These are phyloP conservation scores for Uropetala carovei DNA, from an alignment of 2,888 invertebrate genomes.

Conservation along the genomic window DNA sequence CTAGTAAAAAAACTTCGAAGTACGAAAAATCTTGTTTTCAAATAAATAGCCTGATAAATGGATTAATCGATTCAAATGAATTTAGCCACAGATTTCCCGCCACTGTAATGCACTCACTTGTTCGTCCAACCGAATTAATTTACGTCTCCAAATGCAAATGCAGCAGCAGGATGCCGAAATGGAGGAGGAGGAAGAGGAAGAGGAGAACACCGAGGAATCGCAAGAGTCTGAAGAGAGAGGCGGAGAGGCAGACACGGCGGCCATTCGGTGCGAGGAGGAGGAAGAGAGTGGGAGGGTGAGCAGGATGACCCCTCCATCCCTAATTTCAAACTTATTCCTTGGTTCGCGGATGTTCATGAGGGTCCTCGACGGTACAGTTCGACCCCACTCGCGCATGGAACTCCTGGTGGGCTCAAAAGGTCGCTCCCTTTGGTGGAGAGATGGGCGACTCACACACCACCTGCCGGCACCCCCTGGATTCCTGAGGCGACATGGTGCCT, in stretches of 20 bases:
- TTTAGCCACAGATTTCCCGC: too few species aligned
- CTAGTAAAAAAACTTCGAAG: too few species aligned
- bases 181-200: slow-evolving; percentile 14
- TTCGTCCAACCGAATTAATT: too few species aligned
- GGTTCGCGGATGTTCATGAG: slow-evolving; percentile 66
- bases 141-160: too few species aligned
- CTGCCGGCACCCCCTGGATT: slow-evolving; percentile 66
- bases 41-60: too few species aligned
- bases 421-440: slow-evolving; percentile 66
- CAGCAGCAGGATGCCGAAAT: not conserved
- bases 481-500: not conserved
- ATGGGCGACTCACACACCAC: slow-evolving; percentile 66
- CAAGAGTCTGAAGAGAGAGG: not conserved
- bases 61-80: too few species aligned
- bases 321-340: not conserved
- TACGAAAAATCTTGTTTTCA: too few species aligned
- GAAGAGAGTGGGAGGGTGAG: not conserved
- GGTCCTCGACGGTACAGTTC: slow-evolving; percentile 67
- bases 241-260: not conserved
- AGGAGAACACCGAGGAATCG: not conserved
- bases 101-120: too few species aligned
- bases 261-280: not conserved
- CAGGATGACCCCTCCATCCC: not conserved
- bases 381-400: slow-evolving; percentile 53
- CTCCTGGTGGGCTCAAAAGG: slow-evolving; percentile 31